These are phyloP conservation scores for Hybognathus amarus DNA, from an alignment of 2,797 vertebrate species.

Conservation along the genomic window DNA sequence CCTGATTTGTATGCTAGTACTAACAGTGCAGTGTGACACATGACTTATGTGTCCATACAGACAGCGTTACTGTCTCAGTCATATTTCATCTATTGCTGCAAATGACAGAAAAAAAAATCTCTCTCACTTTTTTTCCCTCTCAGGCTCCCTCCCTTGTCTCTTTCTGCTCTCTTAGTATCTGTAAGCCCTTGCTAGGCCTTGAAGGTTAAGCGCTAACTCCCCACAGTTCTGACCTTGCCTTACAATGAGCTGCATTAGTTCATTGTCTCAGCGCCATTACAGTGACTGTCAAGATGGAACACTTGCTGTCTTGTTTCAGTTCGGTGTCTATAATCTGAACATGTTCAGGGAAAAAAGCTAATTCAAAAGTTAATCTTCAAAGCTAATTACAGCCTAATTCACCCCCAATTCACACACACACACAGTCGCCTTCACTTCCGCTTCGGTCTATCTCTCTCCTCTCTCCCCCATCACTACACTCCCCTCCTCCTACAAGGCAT, in stretches of 20 bases:
- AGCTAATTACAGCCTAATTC: conserved; percentile 38
- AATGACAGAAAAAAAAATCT: conserved; percentile 23
- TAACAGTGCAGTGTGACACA: conserved; percentile 22
- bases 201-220: conserved; percentile 43
- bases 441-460: neutral
- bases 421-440: neutral
- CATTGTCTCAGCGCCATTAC: conserved; percentile 15
- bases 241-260: conserved; percentile 31
- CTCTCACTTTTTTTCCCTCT: neutral
- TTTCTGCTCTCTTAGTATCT: conserved; percentile 3
- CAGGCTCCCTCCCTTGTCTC: neutral
- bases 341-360: neutral
- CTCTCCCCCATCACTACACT: conserved; percentile 39
- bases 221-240: conserved; percentile 41
- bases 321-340: conserved; percentile 31
- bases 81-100: conserved; percentile 34
- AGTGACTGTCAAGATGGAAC: conserved; percentile 39
- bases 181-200: conserved; percentile 34
- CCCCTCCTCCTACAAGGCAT: neutral
- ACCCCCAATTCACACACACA: neutral
- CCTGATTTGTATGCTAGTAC: conserved; percentile 10
- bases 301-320: conserved; percentile 29
- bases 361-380: conserved; percentile 48
- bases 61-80: conserved; percentile 7
- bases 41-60: conserved; percentile 27